Evolutionary conservation across 2,888 invertebrate species (phyloP).

Genomic region (Miltochrista miniata): DNA sequence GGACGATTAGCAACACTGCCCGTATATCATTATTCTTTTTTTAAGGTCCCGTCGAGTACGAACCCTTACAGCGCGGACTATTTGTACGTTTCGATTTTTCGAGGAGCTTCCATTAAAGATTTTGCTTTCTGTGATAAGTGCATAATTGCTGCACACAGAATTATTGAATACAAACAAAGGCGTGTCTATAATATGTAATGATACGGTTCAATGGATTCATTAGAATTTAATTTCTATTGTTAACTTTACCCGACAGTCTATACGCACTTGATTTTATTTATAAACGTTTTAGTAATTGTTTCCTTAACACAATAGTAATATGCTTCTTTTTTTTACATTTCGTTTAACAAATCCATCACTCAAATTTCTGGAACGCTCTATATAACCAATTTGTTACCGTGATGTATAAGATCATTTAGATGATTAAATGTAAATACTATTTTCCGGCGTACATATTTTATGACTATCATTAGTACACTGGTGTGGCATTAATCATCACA

Average conservation of each 20-base stretch:
- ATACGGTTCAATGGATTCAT: no score
- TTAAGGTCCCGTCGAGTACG: conserved; percentile 1
- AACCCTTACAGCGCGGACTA: no score
- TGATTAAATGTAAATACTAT: conserved; percentile 28
- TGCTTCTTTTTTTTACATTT: conserved; percentile 9
- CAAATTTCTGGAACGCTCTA: conserved; percentile 6
- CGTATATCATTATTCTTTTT: conserved; percentile 71
- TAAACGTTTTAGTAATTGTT: conserved; percentile 41
- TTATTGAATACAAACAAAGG: no score
- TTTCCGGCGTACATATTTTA: conserved; percentile 44
- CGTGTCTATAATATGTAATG: no score
- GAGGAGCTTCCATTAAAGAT: no score
- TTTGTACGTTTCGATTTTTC: no score
- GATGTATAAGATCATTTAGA: conserved; percentile 19
- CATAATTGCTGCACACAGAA: no score
- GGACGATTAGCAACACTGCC: conserved; percentile 56
- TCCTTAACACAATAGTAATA: conserved; percentile 27
- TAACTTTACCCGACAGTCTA: no score
- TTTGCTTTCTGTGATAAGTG: no score
- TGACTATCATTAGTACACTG: conserved; percentile 45
- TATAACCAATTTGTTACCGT: conserved; percentile 14
- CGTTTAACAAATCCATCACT: conserved; percentile 3
- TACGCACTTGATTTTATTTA: no score
- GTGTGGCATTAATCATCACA: conserved; percentile 63
- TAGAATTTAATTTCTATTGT: no score